A percentile compares a stretch with the other conserved stretches of the same genome.
Evolutionary conservation across 2,113 vertebrate genomes (phyloP).

Genomic region (Chrysemys picta): DNA sequence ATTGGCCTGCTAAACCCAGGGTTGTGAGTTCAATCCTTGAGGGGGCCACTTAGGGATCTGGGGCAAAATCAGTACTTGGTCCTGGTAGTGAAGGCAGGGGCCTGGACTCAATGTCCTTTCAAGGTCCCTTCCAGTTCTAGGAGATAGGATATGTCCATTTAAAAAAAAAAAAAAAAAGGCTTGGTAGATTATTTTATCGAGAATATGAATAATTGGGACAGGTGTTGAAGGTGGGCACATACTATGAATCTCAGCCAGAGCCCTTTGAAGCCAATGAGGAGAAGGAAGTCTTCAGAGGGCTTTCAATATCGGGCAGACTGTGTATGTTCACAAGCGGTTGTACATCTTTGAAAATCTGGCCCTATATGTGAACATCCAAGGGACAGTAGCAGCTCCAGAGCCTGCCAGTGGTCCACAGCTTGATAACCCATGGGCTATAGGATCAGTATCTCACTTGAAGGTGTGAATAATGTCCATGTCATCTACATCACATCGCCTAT

Average conservation of each 20-base stretch:
- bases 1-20: too few species aligned
- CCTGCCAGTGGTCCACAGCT: fast-evolving
- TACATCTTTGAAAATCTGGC: not conserved
- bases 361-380: too few species aligned
- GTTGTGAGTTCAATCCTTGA: too few species aligned
- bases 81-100: too few species aligned
- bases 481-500: too few species aligned
- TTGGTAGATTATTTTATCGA: fast-evolving
- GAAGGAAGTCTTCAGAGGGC: not conserved
- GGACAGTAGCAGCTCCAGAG: too few species aligned
- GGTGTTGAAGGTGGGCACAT: not conserved
- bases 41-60: too few species aligned
- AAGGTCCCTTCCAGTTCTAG: too few species aligned
- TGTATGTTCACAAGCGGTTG: not conserved
- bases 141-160: too few species aligned
- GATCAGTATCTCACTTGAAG: not conserved
- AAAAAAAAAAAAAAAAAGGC: too few species aligned
- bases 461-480: not conserved
- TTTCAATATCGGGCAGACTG: not conserved
- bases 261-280: not conserved
- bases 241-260: not conserved
- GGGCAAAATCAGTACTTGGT: too few species aligned
- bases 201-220: not conserved
- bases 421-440: fast-evolving
- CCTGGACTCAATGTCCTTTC: too few species aligned